Evolutionary conservation across 1,140 invertebrate species (phyloP), one percentile per base, ranked within the genome.

Genomic region (Lordiphosa clarofinis): DNA sequence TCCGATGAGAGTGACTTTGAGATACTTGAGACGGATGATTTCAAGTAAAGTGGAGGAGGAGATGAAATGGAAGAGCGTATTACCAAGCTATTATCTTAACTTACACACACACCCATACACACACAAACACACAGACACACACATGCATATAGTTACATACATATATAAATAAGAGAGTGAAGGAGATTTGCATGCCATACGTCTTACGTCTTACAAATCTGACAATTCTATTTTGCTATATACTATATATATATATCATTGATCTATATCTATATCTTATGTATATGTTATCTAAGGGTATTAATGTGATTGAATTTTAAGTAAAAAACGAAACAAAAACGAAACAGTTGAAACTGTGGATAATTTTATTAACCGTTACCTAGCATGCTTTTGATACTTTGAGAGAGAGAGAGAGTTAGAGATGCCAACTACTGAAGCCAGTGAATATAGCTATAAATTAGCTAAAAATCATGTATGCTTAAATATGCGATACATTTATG

Each of bases 1-100:
- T 88, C 86, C 24, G 87, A 88, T 57, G 87, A 89, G 38, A 89
- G 87, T 60, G 87, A 89, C 54, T 89, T 88, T 68, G 87, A 89
- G 69, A 81, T 89, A 61, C 64, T 89, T 24, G 78, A 87, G 52
- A 65, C 79, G 52, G 87, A 89, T 38, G 87, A 88, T 28, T 86
- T 86, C 42, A 76, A 88, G 61, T 87, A 87, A 66, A 52, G 5
- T 7, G 46, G 28, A 47, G 44, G 39, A 33, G 4, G 0, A 21
- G 21, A 33, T n/a, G 15, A 42, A 46, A 13, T 44, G 24, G 31
- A 12, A 31, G 52, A 44, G 43, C 62, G 71, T 78, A 81, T 81
- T 81, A 75, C 54, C 68, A 75, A 81, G 63, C 76, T 75, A 82
- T 56, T 71, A 72, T 71, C 66, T 56, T 57, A 55, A 76, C 50